These are phyloP conservation scores for Paramuricea clavata DNA, from an alignment of 92 coral and sea anemone genomes.

Conservation along the genomic window DNA sequence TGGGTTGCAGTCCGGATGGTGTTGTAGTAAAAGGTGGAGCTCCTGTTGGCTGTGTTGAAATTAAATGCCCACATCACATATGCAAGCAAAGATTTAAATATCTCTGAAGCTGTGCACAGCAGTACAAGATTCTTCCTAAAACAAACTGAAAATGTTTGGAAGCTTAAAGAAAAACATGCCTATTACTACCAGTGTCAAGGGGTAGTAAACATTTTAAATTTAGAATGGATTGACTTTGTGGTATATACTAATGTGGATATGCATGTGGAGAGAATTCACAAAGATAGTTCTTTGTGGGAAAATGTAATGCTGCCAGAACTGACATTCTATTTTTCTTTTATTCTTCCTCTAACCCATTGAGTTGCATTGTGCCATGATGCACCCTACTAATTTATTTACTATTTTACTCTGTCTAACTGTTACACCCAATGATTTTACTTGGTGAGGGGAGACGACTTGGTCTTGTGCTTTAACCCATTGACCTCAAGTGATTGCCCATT, in stretches of 20 bases:
- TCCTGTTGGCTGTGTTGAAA: slow-evolving; percentile 67
- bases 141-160: slow-evolving; percentile 1
- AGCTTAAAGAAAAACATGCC: neutral
- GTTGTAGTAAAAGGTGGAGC: slow-evolving; percentile 43
- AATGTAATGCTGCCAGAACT: slow-evolving; percentile 63
- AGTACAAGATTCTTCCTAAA: no score
- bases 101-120: slow-evolving; percentile 67
- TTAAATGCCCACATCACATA: slow-evolving; percentile 63
- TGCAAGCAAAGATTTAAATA: slow-evolving; percentile 33
- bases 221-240: slow-evolving; percentile 54
- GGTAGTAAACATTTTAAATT: slow-evolving; percentile 47
- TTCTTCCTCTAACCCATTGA: no score
- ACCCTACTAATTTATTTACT: no score
- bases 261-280: slow-evolving; percentile 56
- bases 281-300: slow-evolving; percentile 54
- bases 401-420: no score
- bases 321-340: slow-evolving; percentile 5
- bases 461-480: no score
- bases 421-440: no score
- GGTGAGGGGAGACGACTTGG: no score
- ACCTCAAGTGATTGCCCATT: no score
- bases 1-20: slow-evolving; percentile 73
- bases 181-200: slow-evolving; percentile 39
- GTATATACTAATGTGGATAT: slow-evolving; percentile 61
- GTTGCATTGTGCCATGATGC: no score